A percentile compares a stretch with the other conserved stretches of the same genome.
These are phyloP conservation scores for Bellardia bayeri DNA, from an alignment of 2,888 invertebrate genomes.

Conservation along the genomic window DNA sequence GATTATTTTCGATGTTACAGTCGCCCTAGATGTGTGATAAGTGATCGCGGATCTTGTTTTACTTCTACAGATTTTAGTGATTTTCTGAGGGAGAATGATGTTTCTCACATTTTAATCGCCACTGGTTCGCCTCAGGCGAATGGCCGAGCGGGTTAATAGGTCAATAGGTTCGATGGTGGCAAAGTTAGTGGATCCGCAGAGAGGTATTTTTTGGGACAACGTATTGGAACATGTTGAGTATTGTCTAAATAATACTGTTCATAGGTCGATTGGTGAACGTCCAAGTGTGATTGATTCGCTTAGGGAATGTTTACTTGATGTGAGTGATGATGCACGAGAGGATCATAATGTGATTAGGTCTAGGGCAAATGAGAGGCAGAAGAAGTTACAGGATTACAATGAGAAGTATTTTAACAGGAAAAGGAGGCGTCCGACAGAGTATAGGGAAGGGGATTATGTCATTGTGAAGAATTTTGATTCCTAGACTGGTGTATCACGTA, in stretches of 20 bases:
- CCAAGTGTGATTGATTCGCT: constrained; percentile 11
- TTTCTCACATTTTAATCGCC: constrained; percentile 31
- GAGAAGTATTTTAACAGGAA: constrained; percentile 7
- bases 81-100: constrained; percentile 17
- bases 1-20: constrained; percentile 30
- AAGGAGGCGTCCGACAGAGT: too few relatives aligned
- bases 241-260: constrained; percentile 58
- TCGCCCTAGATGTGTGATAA: constrained; percentile 25
- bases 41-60: constrained; percentile 33
- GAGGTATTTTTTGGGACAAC: constrained; percentile 39
- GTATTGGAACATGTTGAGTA: constrained; percentile 54
- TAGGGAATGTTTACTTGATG: too few relatives aligned
- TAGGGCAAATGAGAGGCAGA: constrained; percentile 2
- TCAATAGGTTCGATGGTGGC: constrained; percentile 56
- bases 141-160: constrained; percentile 31
- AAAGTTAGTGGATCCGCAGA: constrained; percentile 41
- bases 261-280: constrained; percentile 39
- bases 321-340: neutral
- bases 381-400: constrained; percentile 9
- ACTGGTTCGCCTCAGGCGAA: constrained; percentile 64
- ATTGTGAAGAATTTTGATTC: constrained; percentile 49
- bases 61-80: constrained; percentile 49
- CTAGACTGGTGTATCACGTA: constrained; percentile 32
- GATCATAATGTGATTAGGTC: neutral
- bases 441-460: too few relatives aligned